A percentile compares a stretch with the other conserved stretches of the same genome.
phyloP scores from a whole-genome alignment of 2,113 vertebrate genomes.

The Tamias sibiricus region DNA sequence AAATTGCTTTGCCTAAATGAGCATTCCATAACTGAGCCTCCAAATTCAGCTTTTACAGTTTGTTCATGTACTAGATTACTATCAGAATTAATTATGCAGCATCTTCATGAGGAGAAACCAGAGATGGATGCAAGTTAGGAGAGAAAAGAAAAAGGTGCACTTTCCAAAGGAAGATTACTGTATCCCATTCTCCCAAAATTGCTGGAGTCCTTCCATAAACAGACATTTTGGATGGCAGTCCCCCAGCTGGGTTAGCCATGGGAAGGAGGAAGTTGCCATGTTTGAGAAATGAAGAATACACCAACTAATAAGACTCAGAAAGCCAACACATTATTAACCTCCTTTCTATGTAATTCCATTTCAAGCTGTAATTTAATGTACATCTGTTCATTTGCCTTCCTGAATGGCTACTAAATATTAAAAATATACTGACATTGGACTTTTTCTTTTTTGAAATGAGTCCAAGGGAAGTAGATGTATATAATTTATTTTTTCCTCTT shows the following conservation, averaged over 20 bases:
- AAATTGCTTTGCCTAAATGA: constrained; percentile 72
- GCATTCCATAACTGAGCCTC: constrained; percentile 54
- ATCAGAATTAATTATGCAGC: constrained; percentile 78
- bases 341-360: constrained; percentile 33
- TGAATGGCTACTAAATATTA: not conserved
- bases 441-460: not conserved
- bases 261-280: constrained; percentile 75
- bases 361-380: constrained; percentile 29
- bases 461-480: not conserved
- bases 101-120: constrained; percentile 63
- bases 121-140: constrained; percentile 54
- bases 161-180: constrained; percentile 47
- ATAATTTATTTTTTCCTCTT: not conserved
- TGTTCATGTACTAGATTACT: constrained; percentile 44
- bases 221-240: constrained; percentile 71
- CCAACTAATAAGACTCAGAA: constrained; percentile 53
- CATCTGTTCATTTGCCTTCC: constrained; percentile 1
- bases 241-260: constrained; percentile 72
- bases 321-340: constrained; percentile 71
- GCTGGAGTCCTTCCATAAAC: constrained; percentile 70
- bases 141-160: constrained; percentile 33
- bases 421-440: constrained; percentile 24
- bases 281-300: constrained; percentile 58
- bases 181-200: not conserved
- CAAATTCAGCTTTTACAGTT: constrained; percentile 54